These are phyloP conservation scores for Polyommatus iphigenia DNA, from an alignment of 2,888 invertebrate species.

Conservation along the genomic window DNA sequence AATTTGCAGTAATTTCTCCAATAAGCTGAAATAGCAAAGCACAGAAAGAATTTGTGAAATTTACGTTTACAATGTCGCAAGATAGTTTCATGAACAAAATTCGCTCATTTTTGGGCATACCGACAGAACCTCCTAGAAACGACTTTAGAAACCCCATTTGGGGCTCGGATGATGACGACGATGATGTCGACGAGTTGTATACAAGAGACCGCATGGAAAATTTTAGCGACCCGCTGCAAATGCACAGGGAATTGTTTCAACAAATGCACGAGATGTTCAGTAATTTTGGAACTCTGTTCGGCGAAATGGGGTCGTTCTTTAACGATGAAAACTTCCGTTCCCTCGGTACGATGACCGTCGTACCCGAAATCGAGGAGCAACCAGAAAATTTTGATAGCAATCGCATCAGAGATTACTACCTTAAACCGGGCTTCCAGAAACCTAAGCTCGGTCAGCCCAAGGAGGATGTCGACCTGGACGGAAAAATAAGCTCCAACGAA, in stretches of 20 bases:
- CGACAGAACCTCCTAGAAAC: slow-evolving; percentile 60
- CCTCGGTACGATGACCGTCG: slow-evolving; percentile 41
- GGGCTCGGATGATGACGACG: slow-evolving; percentile 69
- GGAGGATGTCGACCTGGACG: slow-evolving; percentile 67
- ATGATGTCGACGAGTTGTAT: slow-evolving; percentile 69
- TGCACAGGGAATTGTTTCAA: slow-evolving; percentile 60
- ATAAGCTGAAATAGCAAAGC: neutral
- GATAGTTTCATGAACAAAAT: slow-evolving; percentile 61
- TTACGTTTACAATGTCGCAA: slow-evolving; percentile 42
- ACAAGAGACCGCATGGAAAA: slow-evolving; percentile 54
- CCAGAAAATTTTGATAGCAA: slow-evolving; percentile 52
- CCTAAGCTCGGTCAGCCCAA: slow-evolving; percentile 49
- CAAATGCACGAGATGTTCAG: slow-evolving; percentile 68
- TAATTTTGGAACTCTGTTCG: slow-evolving; percentile 63
- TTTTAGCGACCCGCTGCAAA: slow-evolving; percentile 48
- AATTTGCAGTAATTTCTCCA: neutral
- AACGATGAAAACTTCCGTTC: slow-evolving; percentile 51
- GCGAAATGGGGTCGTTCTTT: slow-evolving; percentile 60
- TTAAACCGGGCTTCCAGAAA: slow-evolving; percentile 68
- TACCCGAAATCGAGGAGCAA: slow-evolving; percentile 37
- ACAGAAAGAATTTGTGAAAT: neutral
- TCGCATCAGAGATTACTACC: slow-evolving; percentile 65
- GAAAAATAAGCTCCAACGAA: slow-evolving; percentile 68
- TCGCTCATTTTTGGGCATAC: slow-evolving; percentile 61
- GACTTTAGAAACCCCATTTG: slow-evolving; percentile 75